Evolutionary conservation across 2,797 vertebrate genomes (phyloP), one percentile per base, ranked within the genome.

Genomic region (Chloroceryle inda): DNA sequence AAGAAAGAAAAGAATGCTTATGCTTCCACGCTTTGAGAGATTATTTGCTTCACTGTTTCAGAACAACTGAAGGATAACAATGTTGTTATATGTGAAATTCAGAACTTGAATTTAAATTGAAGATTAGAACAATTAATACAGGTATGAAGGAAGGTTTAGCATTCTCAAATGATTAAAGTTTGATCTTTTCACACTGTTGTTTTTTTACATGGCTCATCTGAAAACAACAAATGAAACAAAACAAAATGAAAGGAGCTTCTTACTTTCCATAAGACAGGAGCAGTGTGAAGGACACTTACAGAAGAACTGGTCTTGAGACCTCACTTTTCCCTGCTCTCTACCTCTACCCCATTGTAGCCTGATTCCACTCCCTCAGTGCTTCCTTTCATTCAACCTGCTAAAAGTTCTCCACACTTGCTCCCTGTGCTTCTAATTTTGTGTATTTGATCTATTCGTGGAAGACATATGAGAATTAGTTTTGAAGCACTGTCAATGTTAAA

Each of bases 41-140:
- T 91, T 58, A 58, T 72, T 52, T 91, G 49, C 56, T 80, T 91
- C 62, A 38, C 27, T 85, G 62, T 93, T 84, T 89, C 56, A 83
- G 86, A 85, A 49, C n/a, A 68, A 74, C n/a, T 62, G 52, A 89
- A 83, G 27, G 50, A 79, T 91, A 74, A 85, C 85, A 89, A 50
- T 68, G 29, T 52, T 80, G 23, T 63, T 93, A 40, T 33, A 61
- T 56, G 22, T 89, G 86, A 89, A 91, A 89, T 80, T 89, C 64
- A 72, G 38, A 90, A 47, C 19, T 31, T 78, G 49, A 75, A 92
- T 58, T 90, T 86, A 90, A 86, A 58, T 84, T 81, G 29, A 92
- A 93, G 68, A 76, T 95, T 73, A 67, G 37, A 90, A 69, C 52
- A 80, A 85, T 96, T 94, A 88, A 24, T 53, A 49, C 15, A 49